These are phyloP conservation scores for Pseudobourletiella spinata DNA, from an alignment of 1,140 invertebrate species.

Conservation along the genomic window DNA sequence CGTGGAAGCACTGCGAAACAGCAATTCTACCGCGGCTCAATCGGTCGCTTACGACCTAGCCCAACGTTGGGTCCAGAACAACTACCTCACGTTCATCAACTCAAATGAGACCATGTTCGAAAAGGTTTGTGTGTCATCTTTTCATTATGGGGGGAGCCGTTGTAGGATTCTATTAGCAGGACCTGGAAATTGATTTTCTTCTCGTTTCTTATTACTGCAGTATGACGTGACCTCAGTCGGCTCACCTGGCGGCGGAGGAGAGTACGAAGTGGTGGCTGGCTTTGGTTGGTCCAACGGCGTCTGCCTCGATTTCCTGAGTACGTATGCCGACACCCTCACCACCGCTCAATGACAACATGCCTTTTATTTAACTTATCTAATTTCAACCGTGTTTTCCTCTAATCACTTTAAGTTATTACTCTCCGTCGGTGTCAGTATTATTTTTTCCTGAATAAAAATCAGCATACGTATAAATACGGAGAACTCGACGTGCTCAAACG, in stretches of 20 bases:
- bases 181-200: too few relatives aligned
- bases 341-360: not conserved
- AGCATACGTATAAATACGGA: too few relatives aligned
- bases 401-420: too few relatives aligned
- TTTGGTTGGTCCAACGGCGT: slow-evolving; percentile 53
- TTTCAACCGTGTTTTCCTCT: not conserved
- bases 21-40: slow-evolving; percentile 53
- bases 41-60: slow-evolving; percentile 62
- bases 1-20: slow-evolving; percentile 62
- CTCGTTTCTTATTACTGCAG: too few relatives aligned
- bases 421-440: too few relatives aligned
- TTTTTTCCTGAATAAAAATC: too few relatives aligned
- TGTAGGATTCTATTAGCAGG: too few relatives aligned
- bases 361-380: not conserved
- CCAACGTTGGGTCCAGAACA: slow-evolving; percentile 69
- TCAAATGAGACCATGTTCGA: slow-evolving; percentile 66
- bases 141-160: too few relatives aligned
- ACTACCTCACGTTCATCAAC: slow-evolving; percentile 57
- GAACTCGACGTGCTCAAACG: too few relatives aligned
- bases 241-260: slow-evolving; percentile 70
- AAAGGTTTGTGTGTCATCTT: slow-evolving; percentile 57
- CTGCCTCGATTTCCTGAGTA: not conserved
- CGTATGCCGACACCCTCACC: not conserved
- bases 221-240: slow-evolving; percentile 64
- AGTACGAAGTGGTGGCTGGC: slow-evolving; percentile 77